Evolutionary conservation across 1,140 invertebrate genomes (phyloP).

Genomic region (Drosophila sturtevanti): DNA sequence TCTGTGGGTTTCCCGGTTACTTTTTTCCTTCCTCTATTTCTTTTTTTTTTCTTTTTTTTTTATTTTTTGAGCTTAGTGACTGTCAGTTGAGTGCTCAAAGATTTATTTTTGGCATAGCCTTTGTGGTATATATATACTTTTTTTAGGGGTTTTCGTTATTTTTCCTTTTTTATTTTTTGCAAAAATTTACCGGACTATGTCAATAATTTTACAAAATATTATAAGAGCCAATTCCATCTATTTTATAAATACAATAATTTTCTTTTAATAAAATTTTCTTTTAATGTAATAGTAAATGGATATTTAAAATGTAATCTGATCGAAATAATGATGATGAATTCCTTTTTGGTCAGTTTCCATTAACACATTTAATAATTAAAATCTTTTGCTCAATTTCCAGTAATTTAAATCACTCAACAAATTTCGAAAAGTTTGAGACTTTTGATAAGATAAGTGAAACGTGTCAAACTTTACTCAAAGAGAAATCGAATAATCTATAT

Average conservation of each 20-base stretch:
- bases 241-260: no score
- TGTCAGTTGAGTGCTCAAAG: constrained; percentile 40
- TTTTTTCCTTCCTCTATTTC: not conserved
- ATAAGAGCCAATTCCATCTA: no score
- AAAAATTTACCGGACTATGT: not conserved
- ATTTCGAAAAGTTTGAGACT: not conserved
- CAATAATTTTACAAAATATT: not conserved
- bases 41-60: constrained; percentile 2
- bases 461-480: not conserved
- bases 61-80: constrained; percentile 38
- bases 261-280: no score
- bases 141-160: no score
- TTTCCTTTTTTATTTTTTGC: not conserved
- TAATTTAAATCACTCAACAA: not conserved
- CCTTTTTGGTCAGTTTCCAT: not conserved
- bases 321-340: not conserved
- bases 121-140: constrained; percentile 12
- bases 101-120: constrained; percentile 54
- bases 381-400: not conserved
- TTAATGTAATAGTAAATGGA: no score
- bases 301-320: no score
- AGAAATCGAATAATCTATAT: not conserved
- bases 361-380: not conserved
- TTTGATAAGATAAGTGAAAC: not conserved
- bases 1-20: constrained; percentile 44